These are phyloP conservation scores for Propsilocerus akamusi DNA, from an alignment of 1,140 invertebrate genomes.

Conservation along the genomic window DNA sequence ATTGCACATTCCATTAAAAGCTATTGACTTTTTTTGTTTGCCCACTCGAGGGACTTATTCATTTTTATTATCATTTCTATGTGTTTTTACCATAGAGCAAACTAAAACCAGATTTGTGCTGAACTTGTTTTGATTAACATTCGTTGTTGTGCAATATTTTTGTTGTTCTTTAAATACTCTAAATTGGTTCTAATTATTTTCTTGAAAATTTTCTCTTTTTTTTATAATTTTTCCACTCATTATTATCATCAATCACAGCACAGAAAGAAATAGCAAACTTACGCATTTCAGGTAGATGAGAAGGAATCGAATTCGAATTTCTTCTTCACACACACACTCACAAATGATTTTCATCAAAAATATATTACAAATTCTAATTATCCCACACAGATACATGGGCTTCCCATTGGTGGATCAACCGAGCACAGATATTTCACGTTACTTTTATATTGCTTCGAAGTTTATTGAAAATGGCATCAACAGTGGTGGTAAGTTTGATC, in stretches of 20 bases:
- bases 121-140: too few relatives aligned
- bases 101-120: too few relatives aligned
- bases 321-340: background rate
- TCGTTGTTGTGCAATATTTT: too few relatives aligned
- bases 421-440: slow-evolving; percentile 52
- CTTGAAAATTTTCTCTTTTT: too few relatives aligned
- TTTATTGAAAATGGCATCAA: slow-evolving; percentile 63
- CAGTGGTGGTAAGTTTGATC: slow-evolving; percentile 37
- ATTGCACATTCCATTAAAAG: background rate
- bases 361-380: slow-evolving; percentile 17
- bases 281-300: too few relatives aligned
- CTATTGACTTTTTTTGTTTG: background rate
- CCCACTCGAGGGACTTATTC: background rate
- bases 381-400: slow-evolving; percentile 43
- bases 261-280: too few relatives aligned
- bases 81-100: too few relatives aligned
- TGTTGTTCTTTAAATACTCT: too few relatives aligned
- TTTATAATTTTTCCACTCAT: too few relatives aligned
- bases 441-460: slow-evolving; percentile 55
- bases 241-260: too few relatives aligned
- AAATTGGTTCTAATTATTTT: too few relatives aligned
- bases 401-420: slow-evolving; percentile 57
- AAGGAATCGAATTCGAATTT: background rate
- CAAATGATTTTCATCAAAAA: slow-evolving; percentile 6
- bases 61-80: background rate